Conservation (phyloP, 2,797 vertebrate genomes). For the Rhadinocentrus ornatus region DNA sequence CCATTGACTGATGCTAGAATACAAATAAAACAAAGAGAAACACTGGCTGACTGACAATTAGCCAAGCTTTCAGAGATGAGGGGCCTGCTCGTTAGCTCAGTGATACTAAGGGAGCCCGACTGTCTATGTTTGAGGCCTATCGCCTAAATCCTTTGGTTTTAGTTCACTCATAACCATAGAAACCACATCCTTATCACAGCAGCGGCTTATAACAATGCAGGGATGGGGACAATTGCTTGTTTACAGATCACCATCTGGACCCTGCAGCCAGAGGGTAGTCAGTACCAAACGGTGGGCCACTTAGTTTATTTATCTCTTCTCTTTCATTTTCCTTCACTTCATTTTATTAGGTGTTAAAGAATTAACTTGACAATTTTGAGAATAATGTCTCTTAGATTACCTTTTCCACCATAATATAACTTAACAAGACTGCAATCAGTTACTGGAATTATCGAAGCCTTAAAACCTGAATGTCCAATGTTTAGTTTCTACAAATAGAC, state of each 20-base stretch:
- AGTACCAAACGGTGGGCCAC: too few relatives aligned
- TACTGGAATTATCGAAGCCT: background rate
- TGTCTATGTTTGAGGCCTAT: slow-evolving; percentile 51
- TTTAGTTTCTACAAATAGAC: background rate
- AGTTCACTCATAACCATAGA: slow-evolving; percentile 51
- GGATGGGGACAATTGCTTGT: background rate
- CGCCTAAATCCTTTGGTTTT: slow-evolving; percentile 52
- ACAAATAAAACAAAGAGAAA: slow-evolving; percentile 74
- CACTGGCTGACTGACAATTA: slow-evolving; percentile 73
- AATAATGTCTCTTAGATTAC: background rate
- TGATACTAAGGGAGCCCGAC: slow-evolving; percentile 49
- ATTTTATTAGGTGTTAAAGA: too few relatives aligned
- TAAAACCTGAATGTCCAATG: background rate
- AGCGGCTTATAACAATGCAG: slow-evolving; percentile 7
- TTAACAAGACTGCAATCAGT: background rate
- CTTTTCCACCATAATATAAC: background rate
- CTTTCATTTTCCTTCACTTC: too few relatives aligned
- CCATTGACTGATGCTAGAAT: slow-evolving; percentile 66
- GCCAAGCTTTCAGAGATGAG: slow-evolving; percentile 58
- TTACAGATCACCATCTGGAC: slow-evolving; percentile 1
- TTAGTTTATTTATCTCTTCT: background rate
- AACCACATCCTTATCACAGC: slow-evolving; percentile 41
- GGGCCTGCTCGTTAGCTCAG: slow-evolving; percentile 60
- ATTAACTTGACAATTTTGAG: background rate
- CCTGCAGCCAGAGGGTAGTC: slow-evolving; percentile 11